Evolutionary conservation across 2,888 invertebrate genomes (phyloP).

Genomic region (Morpho achilles): DNA sequence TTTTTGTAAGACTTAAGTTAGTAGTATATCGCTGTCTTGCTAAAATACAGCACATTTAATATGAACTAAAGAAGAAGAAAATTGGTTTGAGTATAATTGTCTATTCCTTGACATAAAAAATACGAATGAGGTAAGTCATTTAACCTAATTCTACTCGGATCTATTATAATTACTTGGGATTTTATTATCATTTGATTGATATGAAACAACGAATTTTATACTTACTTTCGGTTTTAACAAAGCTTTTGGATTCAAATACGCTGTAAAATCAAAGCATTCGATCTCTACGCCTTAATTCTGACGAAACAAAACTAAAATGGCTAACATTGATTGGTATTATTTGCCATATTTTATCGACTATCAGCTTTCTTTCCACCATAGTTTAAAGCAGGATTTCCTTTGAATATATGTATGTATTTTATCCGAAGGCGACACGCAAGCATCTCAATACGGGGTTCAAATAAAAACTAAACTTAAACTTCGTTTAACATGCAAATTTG

Average conservation of each 20-base stretch:
- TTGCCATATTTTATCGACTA: slow-evolving; percentile 26
- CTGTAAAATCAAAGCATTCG: slow-evolving; percentile 68
- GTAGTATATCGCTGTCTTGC: no score
- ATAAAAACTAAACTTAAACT: slow-evolving; percentile 71
- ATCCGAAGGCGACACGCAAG: slow-evolving; percentile 54
- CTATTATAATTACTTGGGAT: no score
- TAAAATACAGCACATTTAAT: no score
- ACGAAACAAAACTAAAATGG: slow-evolving; percentile 77
- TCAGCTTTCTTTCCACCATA: slow-evolving; percentile 31
- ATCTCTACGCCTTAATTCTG: slow-evolving; percentile 76
- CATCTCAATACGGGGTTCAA: slow-evolving; percentile 71
- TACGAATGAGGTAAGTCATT: no score
- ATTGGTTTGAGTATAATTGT: no score
- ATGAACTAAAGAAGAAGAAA: no score
- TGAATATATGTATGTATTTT: slow-evolving; percentile 27
- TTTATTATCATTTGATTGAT: no score
- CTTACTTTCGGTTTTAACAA: slow-evolving; percentile 25
- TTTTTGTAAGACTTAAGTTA: slow-evolving; percentile 1
- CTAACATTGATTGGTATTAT: slow-evolving; percentile 42
- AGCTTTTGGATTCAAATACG: slow-evolving; percentile 27
- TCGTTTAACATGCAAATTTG: slow-evolving; percentile 80
- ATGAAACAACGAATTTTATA: slow-evolving; percentile 4
- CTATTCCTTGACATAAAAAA: no score
- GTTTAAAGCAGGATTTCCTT: slow-evolving; percentile 35
- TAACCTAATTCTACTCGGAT: no score